These are phyloP conservation scores for Eufriesea mexicana DNA, from an alignment of 1,140 invertebrate genomes.

Conservation along the genomic window DNA sequence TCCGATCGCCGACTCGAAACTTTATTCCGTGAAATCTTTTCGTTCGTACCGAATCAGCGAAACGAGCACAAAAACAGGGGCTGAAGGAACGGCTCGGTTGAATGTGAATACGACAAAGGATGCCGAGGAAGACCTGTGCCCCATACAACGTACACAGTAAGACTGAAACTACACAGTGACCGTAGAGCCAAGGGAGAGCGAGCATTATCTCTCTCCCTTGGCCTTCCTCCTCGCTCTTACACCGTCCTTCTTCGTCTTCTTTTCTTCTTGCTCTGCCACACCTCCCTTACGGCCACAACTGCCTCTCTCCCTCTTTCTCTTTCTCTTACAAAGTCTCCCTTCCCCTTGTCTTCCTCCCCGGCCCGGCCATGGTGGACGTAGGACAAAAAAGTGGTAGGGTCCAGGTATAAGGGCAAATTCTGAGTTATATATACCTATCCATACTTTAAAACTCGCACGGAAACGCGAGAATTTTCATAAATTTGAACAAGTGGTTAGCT, in stretches of 20 bases:
- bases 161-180: conserved; percentile 71
- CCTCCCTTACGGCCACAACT: conserved; percentile 43
- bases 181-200: conserved; percentile 60
- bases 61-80: conserved; percentile 47
- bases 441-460: conserved; percentile 45
- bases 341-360: not conserved
- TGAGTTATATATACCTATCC: conserved; percentile 51
- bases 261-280: conserved; percentile 45
- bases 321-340: conserved; percentile 6
- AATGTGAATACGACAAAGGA: conserved; percentile 51
- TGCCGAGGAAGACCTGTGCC: conserved; percentile 52
- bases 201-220: conserved; percentile 55
- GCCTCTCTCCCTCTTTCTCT: conserved; percentile 31
- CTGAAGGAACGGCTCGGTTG: conserved; percentile 46
- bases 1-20: not conserved
- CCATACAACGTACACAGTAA: conserved; percentile 65
- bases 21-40: conserved; percentile 41
- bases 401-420: conserved; percentile 73
- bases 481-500: conserved; percentile 14
- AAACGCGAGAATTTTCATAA: conserved; percentile 54
- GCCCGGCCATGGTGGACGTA: conserved; percentile 46
- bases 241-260: conserved; percentile 42
- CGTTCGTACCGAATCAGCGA: conserved; percentile 37
- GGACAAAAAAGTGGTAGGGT: conserved; percentile 62
- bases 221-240: conserved; percentile 40